Base-by-base conservation (phyloP, 2,888 invertebrate genomes). In the Polylopha cassiicola region DNA sequence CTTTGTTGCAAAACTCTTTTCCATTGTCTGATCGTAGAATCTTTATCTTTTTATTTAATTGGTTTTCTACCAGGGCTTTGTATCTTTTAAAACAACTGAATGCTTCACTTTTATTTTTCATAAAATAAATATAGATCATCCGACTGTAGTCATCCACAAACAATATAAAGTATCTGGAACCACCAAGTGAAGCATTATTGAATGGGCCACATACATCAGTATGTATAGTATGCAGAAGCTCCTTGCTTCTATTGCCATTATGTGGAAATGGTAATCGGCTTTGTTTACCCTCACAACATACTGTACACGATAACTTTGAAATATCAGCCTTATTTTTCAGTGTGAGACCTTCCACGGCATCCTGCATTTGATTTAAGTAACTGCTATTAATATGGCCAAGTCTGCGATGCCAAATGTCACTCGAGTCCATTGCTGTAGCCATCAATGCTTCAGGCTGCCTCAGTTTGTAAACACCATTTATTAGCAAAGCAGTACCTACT, bases 71-170 rank as follows among this genome's bases (percentile, higher is more conserved):
- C 4, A 48, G n/a, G 15, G 3, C 7, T 22, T 8, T 15, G 33
- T 45, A 50, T 31, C 51, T 41, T 41, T 43, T 52, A 39, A 50
- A 53, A 10, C 23, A 13, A 33, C 36, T n/a, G 0, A 44, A 33
- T 1, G 39, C 54, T 38, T 72, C 55, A 43, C 49, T 48, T 24
- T 58, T 55, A 1, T 39, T 26, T 13, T 53, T 50, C 5, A 55
- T 33, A 24, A 58, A 55, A 7, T 53, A 58, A 0, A 55, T 45
- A 48, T 41, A 52, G 4, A 44, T 7, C 54, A 57, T 52, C 41
- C 48, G 18, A 32, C 50, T 50, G 34, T 37, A 48, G 44, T 71
- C 64, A 50, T 69, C 66, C 0, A 63, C 45, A 38, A 69, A 65
- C 0, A 57, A 48, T 1, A 66, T 37, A 46, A 49, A 52, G 10